These are phyloP conservation scores for Platysteira castanea DNA, from an alignment of 2,113 vertebrate genomes.

Conservation along the genomic window DNA sequence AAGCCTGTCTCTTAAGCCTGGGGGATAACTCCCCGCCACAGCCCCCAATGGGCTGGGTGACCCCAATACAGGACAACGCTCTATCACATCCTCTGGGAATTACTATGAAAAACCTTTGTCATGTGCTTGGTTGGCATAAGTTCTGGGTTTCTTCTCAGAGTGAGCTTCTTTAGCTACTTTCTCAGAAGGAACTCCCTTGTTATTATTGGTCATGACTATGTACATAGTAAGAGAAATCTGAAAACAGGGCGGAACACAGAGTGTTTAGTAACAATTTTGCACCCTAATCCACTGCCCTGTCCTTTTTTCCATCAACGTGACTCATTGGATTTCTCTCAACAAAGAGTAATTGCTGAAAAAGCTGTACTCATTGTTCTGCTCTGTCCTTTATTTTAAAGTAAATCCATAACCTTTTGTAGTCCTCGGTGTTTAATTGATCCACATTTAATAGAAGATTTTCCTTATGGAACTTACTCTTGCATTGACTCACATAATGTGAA, in stretches of 20 bases:
- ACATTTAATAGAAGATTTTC: not conserved
- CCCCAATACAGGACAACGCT: too few relatives aligned
- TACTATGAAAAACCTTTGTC: not conserved
- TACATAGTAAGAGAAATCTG: not conserved
- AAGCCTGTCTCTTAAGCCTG: too few relatives aligned
- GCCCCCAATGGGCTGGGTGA: too few relatives aligned
- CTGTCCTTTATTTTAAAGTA: not conserved
- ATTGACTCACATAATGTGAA: not conserved
- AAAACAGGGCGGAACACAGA: accelerated
- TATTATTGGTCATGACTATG: not conserved
- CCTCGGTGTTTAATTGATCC: not conserved
- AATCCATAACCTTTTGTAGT: not conserved
- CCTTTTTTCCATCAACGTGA: not conserved
- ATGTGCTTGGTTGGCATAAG: accelerated
- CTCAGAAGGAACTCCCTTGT: not conserved
- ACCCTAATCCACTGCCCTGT: not conserved
- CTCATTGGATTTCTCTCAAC: not conserved
- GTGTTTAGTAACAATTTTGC: not conserved
- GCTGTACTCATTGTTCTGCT: not conserved
- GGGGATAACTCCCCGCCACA: too few relatives aligned
- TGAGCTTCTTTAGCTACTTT: not conserved
- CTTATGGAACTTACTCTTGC: not conserved
- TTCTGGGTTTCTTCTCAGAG: not conserved
- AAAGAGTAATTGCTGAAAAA: not conserved
- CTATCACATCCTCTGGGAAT: not conserved